These are phyloP conservation scores for Ceuthmochares aereus DNA, from an alignment of 2,113 vertebrate species.

Conservation along the genomic window DNA sequence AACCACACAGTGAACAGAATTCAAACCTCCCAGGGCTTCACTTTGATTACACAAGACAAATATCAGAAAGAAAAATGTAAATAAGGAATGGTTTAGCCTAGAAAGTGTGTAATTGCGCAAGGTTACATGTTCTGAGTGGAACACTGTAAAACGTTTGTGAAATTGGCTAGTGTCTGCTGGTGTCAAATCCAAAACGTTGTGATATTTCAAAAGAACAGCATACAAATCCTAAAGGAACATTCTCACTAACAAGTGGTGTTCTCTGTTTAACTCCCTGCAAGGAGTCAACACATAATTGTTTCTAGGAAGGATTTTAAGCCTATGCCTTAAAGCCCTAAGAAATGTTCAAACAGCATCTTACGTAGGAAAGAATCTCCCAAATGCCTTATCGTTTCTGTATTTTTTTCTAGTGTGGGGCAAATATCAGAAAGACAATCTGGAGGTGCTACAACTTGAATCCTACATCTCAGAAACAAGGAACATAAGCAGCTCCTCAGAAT, in stretches of 20 bases:
- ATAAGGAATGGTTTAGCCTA: background rate
- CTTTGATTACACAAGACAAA: background rate
- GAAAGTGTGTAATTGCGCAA: background rate
- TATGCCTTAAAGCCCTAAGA: background rate
- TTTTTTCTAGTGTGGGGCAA: background rate
- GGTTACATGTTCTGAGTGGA: background rate
- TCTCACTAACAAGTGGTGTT: background rate
- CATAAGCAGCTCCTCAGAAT: background rate
- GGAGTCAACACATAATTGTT: background rate
- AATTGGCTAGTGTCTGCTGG: background rate
- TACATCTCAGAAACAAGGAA: background rate
- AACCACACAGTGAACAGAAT: background rate
- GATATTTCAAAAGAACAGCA: background rate
- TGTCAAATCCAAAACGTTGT: background rate
- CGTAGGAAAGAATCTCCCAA: background rate
- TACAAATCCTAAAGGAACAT: background rate
- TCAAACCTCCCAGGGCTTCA: background rate
- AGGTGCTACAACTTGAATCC: background rate
- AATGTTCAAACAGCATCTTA: background rate
- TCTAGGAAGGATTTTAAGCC: background rate
- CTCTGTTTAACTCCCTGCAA: background rate
- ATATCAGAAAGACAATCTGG: background rate
- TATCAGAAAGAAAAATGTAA: background rate
- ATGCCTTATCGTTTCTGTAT: background rate
- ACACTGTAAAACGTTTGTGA: background rate